Base-by-base conservation (phyloP, 2,888 invertebrate species). In the Tachina grossa region DNA sequence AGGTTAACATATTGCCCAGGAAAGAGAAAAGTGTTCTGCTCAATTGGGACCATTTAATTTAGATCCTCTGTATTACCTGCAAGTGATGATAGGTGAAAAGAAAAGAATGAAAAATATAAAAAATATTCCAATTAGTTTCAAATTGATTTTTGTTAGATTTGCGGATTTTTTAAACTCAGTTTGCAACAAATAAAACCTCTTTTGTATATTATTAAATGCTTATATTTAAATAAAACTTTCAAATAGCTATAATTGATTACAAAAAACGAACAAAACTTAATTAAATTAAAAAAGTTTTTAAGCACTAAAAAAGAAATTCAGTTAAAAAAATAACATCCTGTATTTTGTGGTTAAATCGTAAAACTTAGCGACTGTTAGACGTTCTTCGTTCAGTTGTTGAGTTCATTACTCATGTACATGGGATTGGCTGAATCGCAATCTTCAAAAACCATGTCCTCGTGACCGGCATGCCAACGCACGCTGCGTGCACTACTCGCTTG, bases 371-470 rank as follows among this genome's bases (percentile, higher is more conserved):
- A 57, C 41, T 49, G n/a, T 0, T 51, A 22, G n/a, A 43, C 43
- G 14, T 39, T 68, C 39, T 1, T 85, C 61, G 16, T 61, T 39
- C 80, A 85, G 63, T 85, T 68, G 16, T 85, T 76, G 19, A 85
- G 85, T 63, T 83, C 83, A 66, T 85, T 82, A 82, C 84, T 87
- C 87, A 87, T 84, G 51, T 91, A 89, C 87, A 89, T 88, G 83
- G 91, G 89, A 79, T 88, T 89, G n/a, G 90, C 88, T 66, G 90
- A 89, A 83, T 92, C 91, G 71, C 89, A 91, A 88, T 92, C 92
- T 87, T 92, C 92, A 84, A 93, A 92, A 13, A 89, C 90, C 87
- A 92, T 88, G 8, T 92, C 91, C 72, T 91, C 92, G 10, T 90
- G 88, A 22, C 89, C 88, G 68, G 90, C 85, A 87, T 89, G 90